Conservation (phyloP, 2,888 invertebrate genomes). For the Habrosyne pyritoides region DNA sequence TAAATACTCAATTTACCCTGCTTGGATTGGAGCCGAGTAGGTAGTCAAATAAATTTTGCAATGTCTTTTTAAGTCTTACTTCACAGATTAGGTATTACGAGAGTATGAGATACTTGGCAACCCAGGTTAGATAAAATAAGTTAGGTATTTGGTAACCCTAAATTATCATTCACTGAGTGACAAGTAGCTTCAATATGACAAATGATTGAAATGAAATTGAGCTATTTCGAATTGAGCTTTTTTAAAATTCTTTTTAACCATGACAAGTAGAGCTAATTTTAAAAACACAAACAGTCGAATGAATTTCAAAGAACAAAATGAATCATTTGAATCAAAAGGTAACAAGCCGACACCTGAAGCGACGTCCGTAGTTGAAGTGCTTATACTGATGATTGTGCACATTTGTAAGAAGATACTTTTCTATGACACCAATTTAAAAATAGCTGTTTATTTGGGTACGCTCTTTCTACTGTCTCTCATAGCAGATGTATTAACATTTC, state of each 20-base stretch:
- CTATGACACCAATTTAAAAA: constrained; percentile 92
- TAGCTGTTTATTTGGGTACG: constrained; percentile 92
- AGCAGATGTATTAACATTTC: constrained; percentile 91
- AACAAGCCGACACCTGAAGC: constrained; percentile 93
- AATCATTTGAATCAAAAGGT: constrained; percentile 81
- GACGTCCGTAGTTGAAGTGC: constrained; percentile 90
- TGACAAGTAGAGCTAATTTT: constrained; percentile 66
- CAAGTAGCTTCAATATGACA: too few species aligned
- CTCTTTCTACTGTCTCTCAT: constrained; percentile 93
- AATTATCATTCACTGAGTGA: too few species aligned
- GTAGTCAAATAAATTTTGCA: too few species aligned
- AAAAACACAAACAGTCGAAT: constrained; percentile 70
- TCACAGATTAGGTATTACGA: too few species aligned
- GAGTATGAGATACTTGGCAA: too few species aligned
- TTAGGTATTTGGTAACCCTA: too few species aligned
- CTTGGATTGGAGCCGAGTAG: too few species aligned
- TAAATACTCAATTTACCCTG: too few species aligned
- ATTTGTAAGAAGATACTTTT: constrained; percentile 94
- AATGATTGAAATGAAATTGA: too few species aligned
- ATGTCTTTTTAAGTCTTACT: too few species aligned
- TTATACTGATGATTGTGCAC: constrained; percentile 92
- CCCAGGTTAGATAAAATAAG: too few species aligned
- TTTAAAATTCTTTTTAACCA: constrained; percentile 45
- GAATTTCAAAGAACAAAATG: constrained; percentile 76
- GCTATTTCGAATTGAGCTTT: too few species aligned